A percentile compares a stretch with the other conserved stretches of the same genome.
phyloP scores from a whole-genome alignment of 2,888 invertebrate species.

The Meiosimyza decipiens region DNA sequence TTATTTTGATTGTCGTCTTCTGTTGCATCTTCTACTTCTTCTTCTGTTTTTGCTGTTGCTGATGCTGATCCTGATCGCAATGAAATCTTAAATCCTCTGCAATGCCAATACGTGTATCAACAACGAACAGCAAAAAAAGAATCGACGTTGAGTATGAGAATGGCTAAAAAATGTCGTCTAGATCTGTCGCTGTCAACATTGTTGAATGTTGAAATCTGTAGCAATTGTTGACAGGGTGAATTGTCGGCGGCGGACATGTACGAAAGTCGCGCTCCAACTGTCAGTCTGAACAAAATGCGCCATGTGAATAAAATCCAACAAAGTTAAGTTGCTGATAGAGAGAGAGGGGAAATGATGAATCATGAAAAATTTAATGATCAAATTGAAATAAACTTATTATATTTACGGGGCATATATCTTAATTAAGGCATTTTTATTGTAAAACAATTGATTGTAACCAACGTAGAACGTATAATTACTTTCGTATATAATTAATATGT shows the following conservation, averaged over 20 bases:
- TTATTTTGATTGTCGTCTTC: slow-evolving; percentile 43
- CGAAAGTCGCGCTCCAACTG: slow-evolving; percentile 42
- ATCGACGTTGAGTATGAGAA: background rate
- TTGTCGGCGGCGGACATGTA: slow-evolving; percentile 39
- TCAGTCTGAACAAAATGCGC: slow-evolving; percentile 32
- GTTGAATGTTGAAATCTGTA: slow-evolving; percentile 52
- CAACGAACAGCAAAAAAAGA: slow-evolving; percentile 27
- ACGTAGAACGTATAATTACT: too few relatives aligned
- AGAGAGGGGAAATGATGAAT: background rate
- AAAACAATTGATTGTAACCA: too few relatives aligned
- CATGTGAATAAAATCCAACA: slow-evolving; percentile 25
- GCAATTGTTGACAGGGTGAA: slow-evolving; percentile 55
- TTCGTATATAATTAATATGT: too few relatives aligned
- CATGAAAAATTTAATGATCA: too few relatives aligned
- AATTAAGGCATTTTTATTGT: too few relatives aligned
- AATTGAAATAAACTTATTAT: too few relatives aligned
- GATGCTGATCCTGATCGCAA: slow-evolving; percentile 21
- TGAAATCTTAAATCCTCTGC: slow-evolving; percentile 7
- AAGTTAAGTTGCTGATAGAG: background rate
- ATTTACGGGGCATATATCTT: too few relatives aligned
- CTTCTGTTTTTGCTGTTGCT: slow-evolving; percentile 13
- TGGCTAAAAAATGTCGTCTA: slow-evolving; percentile 50
- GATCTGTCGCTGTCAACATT: slow-evolving; percentile 61
- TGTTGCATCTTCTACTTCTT: slow-evolving; percentile 12
- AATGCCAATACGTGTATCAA: slow-evolving; percentile 15